phyloP scores from a whole-genome alignment of 2,113 vertebrate genomes.

The Triplophysa dalaica region DNA sequence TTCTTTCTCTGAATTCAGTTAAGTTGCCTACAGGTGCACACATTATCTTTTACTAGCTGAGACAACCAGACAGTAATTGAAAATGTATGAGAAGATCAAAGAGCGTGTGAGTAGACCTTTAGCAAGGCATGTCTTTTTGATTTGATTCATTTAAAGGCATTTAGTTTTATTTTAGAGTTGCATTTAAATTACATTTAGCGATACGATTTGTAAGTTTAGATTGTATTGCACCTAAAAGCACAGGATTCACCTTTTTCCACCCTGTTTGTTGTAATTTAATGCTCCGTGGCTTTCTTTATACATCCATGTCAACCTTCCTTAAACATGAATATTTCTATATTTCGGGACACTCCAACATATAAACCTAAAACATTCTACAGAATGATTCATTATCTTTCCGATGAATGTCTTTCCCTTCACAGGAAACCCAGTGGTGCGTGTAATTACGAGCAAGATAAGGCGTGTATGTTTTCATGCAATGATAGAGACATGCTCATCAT shows the following conservation, averaged over 20 bases:
- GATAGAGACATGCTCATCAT: background rate
- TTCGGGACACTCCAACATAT: constrained; percentile 49
- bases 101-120: constrained; percentile 4
- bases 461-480: constrained; percentile 23
- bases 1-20: background rate
- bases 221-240: background rate
- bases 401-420: constrained; percentile 54
- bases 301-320: constrained; percentile 45
- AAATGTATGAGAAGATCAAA: constrained; percentile 30
- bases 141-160: constrained; percentile 23
- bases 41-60: background rate
- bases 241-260: background rate
- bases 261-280: background rate
- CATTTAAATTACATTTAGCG: background rate
- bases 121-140: constrained; percentile 19
- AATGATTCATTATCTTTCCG: constrained; percentile 54
- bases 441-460: constrained; percentile 64
- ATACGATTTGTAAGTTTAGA: background rate
- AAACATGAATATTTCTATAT: constrained; percentile 34
- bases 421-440: constrained; percentile 63
- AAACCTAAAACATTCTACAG: constrained; percentile 53
- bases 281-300: background rate
- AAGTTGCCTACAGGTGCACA: constrained; percentile 1
- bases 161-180: background rate
- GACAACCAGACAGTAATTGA: constrained; percentile 38